These are phyloP conservation scores for Protobothrops flavoviridis DNA, from an alignment of 2,113 vertebrate genomes.

Conservation along the genomic window DNA sequence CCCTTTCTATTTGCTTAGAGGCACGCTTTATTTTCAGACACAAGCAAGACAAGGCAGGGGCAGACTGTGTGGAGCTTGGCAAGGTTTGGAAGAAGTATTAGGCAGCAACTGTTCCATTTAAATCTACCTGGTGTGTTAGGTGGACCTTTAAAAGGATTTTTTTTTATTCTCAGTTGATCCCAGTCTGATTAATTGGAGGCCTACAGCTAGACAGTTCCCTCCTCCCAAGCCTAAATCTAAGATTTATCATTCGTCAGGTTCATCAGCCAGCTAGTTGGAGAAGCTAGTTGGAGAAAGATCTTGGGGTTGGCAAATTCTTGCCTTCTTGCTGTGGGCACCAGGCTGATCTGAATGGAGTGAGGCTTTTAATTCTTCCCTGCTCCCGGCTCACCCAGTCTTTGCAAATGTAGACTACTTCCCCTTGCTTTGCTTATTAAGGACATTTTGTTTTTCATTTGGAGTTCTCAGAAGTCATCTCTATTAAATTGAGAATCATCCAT, in stretches of 20 bases:
- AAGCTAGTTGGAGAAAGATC: not conserved
- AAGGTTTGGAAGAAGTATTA: not conserved
- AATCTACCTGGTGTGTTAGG: not conserved
- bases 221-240: not conserved
- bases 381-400: not conserved
- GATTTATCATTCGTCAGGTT: not conserved
- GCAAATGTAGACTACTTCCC: not conserved
- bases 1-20: not conserved
- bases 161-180: not conserved
- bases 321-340: not conserved
- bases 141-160: not conserved
- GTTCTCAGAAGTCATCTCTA: not conserved
- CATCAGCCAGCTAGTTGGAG: not conserved
- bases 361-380: not conserved
- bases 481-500: not conserved
- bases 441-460: not conserved
- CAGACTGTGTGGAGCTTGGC: not conserved
- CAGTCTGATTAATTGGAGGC: not conserved
- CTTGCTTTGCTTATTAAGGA: not conserved
- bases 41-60: slow-evolving; percentile 22
- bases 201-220: not conserved
- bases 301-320: not conserved
- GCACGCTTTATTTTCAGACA: slow-evolving; percentile 48
- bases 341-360: not conserved
- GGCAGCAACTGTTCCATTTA: slow-evolving; percentile 19